Base-by-base conservation (phyloP, 2,113 vertebrate species). In the Phalacrocorax brasilianus region DNA sequence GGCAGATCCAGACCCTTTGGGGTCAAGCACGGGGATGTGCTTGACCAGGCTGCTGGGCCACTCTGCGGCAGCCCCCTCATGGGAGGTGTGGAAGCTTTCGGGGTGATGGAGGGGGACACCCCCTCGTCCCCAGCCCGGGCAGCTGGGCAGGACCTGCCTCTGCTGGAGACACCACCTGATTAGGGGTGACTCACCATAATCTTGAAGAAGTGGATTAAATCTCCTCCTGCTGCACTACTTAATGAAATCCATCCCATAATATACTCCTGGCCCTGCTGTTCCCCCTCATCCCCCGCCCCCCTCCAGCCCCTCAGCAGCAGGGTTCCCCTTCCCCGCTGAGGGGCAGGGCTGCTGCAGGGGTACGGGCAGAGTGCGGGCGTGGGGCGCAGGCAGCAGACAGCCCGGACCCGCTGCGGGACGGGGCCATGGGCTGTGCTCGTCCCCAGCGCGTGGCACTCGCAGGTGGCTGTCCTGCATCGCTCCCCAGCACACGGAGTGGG, bases 211-310 rank as follows among this genome's bases (percentile, higher is more conserved):
- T 93, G 94, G 96, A 96, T 97, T 97, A 97, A 93, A 89, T 56
- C 93, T 84, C 81, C 85, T 94, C 95, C 94, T 82, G 89, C 95
- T 96, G 94, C n/a, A 78, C 87, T 88, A 28, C 77, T 96, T 96
- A 97, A 97, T 96, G 89, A 97, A 94, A 96, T 95, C 89, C 89
- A 97, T 89, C 93, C 95, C 96, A 95, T 97, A 97, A 97, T 96
- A 95, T 50, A 32, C 81, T 79, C 77, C 65, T 8, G 1, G 73
- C 73, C 94, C 89, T 95, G 94, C 94, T 97, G 95, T 95, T 95
- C 63, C 61, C 63, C 75, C 80, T 94, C 74, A 30, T 83, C 76
- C 73, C 59, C 71, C 67, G 9, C 13, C 58, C 85, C 62, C 10
- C 70, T 78, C 66, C 70, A 67, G 40, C 53, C 45, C 68, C 1